phyloP scores from a whole-genome alignment of 92 coral and sea anemone genomes.

The Epizoanthus illoricatus region DNA sequence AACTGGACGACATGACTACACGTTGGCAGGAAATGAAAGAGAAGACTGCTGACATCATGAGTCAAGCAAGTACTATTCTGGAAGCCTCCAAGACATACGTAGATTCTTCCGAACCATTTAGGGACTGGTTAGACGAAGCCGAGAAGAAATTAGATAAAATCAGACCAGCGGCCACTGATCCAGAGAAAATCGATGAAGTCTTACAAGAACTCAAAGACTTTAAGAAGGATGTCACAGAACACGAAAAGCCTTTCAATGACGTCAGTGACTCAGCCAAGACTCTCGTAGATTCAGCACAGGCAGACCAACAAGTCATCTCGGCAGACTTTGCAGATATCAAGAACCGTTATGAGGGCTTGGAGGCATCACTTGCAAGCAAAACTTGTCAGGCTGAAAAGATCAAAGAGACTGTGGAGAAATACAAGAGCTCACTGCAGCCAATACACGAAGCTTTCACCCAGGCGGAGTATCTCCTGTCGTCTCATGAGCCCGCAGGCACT shows the following conservation, averaged over 20 bases:
- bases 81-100: slow-evolving; percentile 81
- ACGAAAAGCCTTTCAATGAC: slow-evolving; percentile 64
- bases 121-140: slow-evolving; percentile 83
- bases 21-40: slow-evolving; percentile 80
- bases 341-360: slow-evolving; percentile 81
- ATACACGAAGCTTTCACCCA: slow-evolving; percentile 93
- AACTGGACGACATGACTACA: slow-evolving; percentile 70
- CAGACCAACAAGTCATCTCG: slow-evolving; percentile 82
- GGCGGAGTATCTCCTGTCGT: slow-evolving; percentile 76
- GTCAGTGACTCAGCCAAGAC: slow-evolving; percentile 60
- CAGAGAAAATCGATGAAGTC: slow-evolving; percentile 64
- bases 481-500: slow-evolving; percentile 80
- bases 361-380: slow-evolving; percentile 53
- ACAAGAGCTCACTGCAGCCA: slow-evolving; percentile 89
- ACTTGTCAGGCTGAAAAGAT: slow-evolving; percentile 66
- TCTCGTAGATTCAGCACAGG: slow-evolving; percentile 64
- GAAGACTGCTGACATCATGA: slow-evolving; percentile 67
- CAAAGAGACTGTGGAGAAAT: slow-evolving; percentile 81
- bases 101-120: slow-evolving; percentile 65
- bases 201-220: slow-evolving; percentile 57
- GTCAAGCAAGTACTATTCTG: slow-evolving; percentile 69
- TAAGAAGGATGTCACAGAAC: slow-evolving; percentile 67
- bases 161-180: slow-evolving; percentile 61
- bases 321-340: slow-evolving; percentile 80
- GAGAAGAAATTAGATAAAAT: slow-evolving; percentile 77